Evolutionary conservation across 2,113 vertebrate genomes (phyloP).

Genomic region (Rhinopomastus cyanomelas): DNA sequence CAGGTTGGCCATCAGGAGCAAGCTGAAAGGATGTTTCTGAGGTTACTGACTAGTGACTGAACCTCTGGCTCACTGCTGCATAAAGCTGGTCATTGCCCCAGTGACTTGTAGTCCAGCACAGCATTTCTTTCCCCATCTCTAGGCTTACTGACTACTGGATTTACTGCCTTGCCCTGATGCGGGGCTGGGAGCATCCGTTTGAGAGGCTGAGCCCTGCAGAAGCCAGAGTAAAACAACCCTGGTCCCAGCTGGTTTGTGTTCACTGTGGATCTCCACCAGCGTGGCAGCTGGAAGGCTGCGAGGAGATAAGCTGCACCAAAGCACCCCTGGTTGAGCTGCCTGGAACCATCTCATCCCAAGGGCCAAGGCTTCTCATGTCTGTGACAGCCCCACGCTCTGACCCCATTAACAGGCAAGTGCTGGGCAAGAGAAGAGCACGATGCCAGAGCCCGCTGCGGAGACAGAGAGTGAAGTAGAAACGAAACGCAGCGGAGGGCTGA

Average conservation of each 20-base stretch:
- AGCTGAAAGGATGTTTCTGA: neutral
- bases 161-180: neutral
- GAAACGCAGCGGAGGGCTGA: neutral
- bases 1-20: neutral
- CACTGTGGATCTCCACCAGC: neutral
- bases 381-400: neutral
- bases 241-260: neutral
- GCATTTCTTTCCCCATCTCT: neutral
- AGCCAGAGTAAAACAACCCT: neutral
- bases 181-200: neutral
- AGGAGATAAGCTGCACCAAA: neutral
- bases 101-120: neutral
- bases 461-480: neutral
- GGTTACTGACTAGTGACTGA: neutral
- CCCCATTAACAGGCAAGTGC: neutral
- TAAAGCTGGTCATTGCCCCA: neutral
- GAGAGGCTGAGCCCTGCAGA: neutral
- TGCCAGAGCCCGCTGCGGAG: neutral
- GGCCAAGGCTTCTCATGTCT: neutral
- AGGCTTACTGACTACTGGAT: neutral
- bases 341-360: neutral
- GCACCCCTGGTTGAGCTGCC: neutral
- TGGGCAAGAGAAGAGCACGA: neutral
- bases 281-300: neutral
- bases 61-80: neutral